These are phyloP conservation scores for Hydroisotoma schaefferi DNA, from an alignment of 2,888 invertebrate genomes.

Conservation along the genomic window DNA sequence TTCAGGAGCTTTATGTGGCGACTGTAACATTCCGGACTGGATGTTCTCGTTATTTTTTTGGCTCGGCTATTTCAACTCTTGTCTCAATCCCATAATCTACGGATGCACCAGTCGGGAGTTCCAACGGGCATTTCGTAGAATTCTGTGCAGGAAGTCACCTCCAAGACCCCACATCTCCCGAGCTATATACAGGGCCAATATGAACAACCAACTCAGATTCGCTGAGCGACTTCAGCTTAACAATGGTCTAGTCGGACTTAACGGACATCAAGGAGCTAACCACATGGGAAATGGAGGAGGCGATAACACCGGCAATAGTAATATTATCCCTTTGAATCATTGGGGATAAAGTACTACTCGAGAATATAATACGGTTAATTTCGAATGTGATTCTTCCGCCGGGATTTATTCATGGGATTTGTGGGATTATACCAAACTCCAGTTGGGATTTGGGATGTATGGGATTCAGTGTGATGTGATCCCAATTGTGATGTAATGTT, in stretches of 20 bases:
- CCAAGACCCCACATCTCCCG: constrained; percentile 47
- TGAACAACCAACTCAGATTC: constrained; percentile 30
- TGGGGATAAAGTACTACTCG: constrained; percentile 33
- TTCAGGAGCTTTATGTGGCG: constrained; percentile 55
- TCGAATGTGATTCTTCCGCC: too few relatives aligned
- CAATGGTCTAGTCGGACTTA: constrained; percentile 27
- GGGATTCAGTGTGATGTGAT: too few relatives aligned
- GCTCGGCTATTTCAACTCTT: constrained; percentile 67
- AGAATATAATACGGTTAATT: too few relatives aligned
- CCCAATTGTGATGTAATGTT: too few relatives aligned
- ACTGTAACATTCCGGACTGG: constrained; percentile 56
- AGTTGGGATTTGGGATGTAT: too few relatives aligned
- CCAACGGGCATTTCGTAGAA: constrained; percentile 56
- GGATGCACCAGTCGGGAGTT: constrained; percentile 57
- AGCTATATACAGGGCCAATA: constrained; percentile 45
- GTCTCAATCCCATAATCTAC: constrained; percentile 66
- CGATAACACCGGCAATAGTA: constrained; percentile 8
- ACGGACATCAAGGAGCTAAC: too few relatives aligned
- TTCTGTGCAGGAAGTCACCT: constrained; percentile 52
- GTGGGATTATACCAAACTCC: too few relatives aligned
- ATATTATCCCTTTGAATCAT: constrained; percentile 37
- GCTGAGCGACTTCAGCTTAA: constrained; percentile 37
- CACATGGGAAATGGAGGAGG: too few relatives aligned
- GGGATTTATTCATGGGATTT: too few relatives aligned
- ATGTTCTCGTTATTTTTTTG: constrained; percentile 64